A percentile compares a stretch with the other conserved stretches of the same genome.
Conservation (phyloP, 2,888 invertebrate species). For the Ptycholaimellus sp. region DNA sequence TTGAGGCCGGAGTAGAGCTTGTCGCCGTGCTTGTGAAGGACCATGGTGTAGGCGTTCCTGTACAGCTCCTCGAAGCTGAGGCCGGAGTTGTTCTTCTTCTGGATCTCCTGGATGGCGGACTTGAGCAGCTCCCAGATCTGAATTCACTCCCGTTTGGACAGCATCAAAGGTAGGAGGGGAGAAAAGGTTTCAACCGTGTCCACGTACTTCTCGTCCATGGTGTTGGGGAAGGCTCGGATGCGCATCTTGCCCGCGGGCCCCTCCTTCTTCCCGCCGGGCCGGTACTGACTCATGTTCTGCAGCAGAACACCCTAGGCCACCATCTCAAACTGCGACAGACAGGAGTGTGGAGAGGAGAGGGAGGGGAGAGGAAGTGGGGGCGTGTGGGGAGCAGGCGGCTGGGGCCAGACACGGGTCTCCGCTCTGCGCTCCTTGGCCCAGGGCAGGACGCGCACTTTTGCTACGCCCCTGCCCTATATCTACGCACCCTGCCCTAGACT, state of each 20-base stretch:
- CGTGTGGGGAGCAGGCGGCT: too few species aligned
- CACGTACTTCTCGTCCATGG: slow-evolving; percentile 97
- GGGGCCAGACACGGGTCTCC: too few species aligned
- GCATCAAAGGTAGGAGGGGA: neutral
- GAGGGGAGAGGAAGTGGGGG: too few species aligned
- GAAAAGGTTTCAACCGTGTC: slow-evolving; percentile 35
- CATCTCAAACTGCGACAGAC: too few species aligned
- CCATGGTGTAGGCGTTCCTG: slow-evolving; percentile 98
- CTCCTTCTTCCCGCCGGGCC: too few species aligned
- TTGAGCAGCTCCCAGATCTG: slow-evolving; percentile 77
- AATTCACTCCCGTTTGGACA: neutral
- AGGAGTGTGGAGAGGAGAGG: too few species aligned
- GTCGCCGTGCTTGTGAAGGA: slow-evolving; percentile 94
- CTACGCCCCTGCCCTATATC: too few species aligned
- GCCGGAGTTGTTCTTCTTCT: slow-evolving; percentile 98
- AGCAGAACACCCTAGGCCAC: too few species aligned
- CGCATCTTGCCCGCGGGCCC: slow-evolving; percentile 80
- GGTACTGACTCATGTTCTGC: too few species aligned
- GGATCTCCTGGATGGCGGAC: slow-evolving; percentile 94
- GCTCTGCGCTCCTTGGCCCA: too few species aligned
- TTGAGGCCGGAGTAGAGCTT: slow-evolving; percentile 92
- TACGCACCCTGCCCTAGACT: too few species aligned
- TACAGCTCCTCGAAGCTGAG: slow-evolving; percentile 97
- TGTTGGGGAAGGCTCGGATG: slow-evolving; percentile 89
- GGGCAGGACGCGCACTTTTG: too few species aligned